Percentiles rank a stretch among this genome's conserved stretches.
Evolutionary conservation across 2,888 invertebrate species (phyloP).

Genomic region (Thereva nobilitata): DNA sequence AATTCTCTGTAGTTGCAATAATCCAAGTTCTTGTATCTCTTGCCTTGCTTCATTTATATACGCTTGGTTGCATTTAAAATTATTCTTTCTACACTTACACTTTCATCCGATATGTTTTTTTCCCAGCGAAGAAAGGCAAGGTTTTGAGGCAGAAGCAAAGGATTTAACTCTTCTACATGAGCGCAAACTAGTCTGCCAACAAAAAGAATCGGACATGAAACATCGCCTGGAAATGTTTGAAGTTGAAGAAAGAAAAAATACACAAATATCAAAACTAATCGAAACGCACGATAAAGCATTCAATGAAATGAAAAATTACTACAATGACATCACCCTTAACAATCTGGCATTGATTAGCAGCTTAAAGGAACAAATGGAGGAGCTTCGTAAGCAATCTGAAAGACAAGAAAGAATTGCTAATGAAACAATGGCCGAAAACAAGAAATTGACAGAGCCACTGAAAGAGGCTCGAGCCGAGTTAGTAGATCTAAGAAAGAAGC

Average conservation of each 20-base stretch:
- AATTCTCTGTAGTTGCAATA: too few relatives aligned
- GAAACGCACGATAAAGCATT: constrained; percentile 83
- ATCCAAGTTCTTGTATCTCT: too few relatives aligned
- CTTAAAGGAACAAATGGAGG: constrained; percentile 83
- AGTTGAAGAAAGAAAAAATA: constrained; percentile 89
- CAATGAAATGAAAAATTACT: constrained; percentile 90
- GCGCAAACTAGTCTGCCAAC: constrained; percentile 72
- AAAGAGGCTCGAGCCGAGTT: constrained; percentile 72
- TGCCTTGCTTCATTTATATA: too few relatives aligned
- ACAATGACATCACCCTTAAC: constrained; percentile 91
- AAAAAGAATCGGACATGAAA: constrained; percentile 72
- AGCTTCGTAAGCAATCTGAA: constrained; percentile 76
- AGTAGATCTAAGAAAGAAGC: constrained; percentile 72
- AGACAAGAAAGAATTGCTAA: constrained; percentile 69
- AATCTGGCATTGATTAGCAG: constrained; percentile 89
- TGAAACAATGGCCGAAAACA: constrained; percentile 68
- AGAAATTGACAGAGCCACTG: constrained; percentile 72
- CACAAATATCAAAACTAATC: constrained; percentile 79
- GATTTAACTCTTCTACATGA: constrained; percentile 62
- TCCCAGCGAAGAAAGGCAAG: constrained; percentile 63
- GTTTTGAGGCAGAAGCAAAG: constrained; percentile 69
- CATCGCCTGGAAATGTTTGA: constrained; percentile 84
- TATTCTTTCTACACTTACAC: too few relatives aligned
- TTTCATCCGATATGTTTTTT: constrained; percentile 19
- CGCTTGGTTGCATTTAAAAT: too few relatives aligned